phyloP scores from a whole-genome alignment of 2,888 invertebrate genomes.

The Ophraella communa region DNA sequence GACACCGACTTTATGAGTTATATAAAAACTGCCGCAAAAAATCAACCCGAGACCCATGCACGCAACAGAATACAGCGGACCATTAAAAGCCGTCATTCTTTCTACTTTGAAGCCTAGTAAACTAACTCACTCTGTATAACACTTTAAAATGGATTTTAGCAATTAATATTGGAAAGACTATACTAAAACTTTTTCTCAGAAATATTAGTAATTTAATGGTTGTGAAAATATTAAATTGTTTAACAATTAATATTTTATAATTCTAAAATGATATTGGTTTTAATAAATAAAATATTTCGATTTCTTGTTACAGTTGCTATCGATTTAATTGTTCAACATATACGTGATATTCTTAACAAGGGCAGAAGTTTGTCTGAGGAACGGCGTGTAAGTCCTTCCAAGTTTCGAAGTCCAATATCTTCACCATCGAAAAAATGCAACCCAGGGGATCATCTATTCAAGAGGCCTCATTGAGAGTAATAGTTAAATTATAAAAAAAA shows the following conservation, averaged over 20 bases:
- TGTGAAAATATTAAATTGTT: no score
- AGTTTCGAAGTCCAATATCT: slow-evolving; percentile 19
- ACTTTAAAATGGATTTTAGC: no score
- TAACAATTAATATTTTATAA: background rate
- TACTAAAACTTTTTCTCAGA: no score
- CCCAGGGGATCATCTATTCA: slow-evolving; percentile 46
- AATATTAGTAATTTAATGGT: no score
- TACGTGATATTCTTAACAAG: slow-evolving; percentile 83
- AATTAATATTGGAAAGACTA: no score
- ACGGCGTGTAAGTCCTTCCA: slow-evolving; percentile 28
- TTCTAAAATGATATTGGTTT: background rate
- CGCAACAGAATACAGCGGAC: no score
- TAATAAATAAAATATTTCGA: background rate
- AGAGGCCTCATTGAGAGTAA: slow-evolving; percentile 50
- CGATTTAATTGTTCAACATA: slow-evolving; percentile 96
- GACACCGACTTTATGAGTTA: no score
- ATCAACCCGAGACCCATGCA: no score
- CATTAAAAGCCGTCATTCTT: no score
- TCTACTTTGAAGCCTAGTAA: no score
- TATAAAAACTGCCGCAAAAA: no score
- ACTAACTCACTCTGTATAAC: no score
- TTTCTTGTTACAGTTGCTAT: slow-evolving; percentile 84
- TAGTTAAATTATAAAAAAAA: background rate
- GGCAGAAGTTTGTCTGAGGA: slow-evolving; percentile 51
- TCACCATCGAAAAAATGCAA: slow-evolving; percentile 44